Evolutionary conservation across 64 coral and sea anemone genomes (phyloP), one percentile per base, ranked within the genome.

Genomic region (Montipora capricornis): DNA sequence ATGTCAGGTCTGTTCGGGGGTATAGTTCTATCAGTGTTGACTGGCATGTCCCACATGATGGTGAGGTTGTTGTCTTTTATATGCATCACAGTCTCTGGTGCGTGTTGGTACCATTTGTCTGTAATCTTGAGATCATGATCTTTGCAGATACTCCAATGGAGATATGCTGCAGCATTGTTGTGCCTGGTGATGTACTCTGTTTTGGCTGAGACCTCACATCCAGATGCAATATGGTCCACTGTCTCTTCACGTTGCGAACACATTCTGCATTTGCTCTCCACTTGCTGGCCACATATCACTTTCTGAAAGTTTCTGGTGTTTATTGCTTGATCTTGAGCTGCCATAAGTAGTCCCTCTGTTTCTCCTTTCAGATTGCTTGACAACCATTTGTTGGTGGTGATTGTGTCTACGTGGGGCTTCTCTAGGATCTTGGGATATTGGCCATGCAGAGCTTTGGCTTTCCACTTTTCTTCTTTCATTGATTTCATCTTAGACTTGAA

Each of bases 281-380:
- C 8, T 66, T 66, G 61, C 61, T 66, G 6, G 61, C 61, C 15
- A 66, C 61, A 66, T n/a, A 66, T 66, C 19, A 66, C 61, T 66
- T 17, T 66, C 61, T 66, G 0, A 14, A 14, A 13, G 12, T 66
- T 66, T 66, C 12, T 77, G 61, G 83, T 87, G 47, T 57, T 22
- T 67, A 87, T 44, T 46, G 60, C 58, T 44, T 71, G 83, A 29
- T 70, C 83, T 87, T 87, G 61, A 69, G 83, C 83, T 68, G 83
- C 61, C 9, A 62, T 49, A 4, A 87, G 22, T 44, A 87, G 47
- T 29, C 83, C 83, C 45, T 87, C 80, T 51, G 83, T 87, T 68
- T 87, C 64, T 12, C n/a, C 48, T 47, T 87, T 87, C 22, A 70
- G 61, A 66, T 66, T 66, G 4, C 61, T 66, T 66, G 61, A 66